A percentile compares a stretch with the other conserved stretches of the same genome.
Evolutionary conservation across 2,797 vertebrate species (phyloP).

Genomic region (Pseudochromis fuscus): DNA sequence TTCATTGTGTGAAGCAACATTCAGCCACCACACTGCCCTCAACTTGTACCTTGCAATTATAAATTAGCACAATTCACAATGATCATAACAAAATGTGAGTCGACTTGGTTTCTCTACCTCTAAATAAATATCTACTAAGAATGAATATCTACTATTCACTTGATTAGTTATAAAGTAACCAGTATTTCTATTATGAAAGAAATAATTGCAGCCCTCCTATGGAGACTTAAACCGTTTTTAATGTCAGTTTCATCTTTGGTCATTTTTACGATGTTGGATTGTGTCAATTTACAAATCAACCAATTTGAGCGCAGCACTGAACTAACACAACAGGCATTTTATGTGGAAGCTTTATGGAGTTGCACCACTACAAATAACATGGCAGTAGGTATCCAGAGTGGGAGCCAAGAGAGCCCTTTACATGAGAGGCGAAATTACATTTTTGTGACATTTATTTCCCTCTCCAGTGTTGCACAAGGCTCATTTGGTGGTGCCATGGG

Average conservation of each 20-base stretch:
- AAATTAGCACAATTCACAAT: no score
- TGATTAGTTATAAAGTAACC: neutral
- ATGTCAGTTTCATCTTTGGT: slow-evolving; percentile 23
- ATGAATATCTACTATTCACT: no score
- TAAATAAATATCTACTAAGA: no score
- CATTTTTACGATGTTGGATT: slow-evolving; percentile 26
- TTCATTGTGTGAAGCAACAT: no score
- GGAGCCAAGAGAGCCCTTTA: slow-evolving; percentile 78
- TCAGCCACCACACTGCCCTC: no score
- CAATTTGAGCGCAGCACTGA: slow-evolving; percentile 39
- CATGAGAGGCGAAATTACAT: slow-evolving; percentile 78
- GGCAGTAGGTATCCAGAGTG: slow-evolving; percentile 65
- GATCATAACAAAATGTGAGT: no score
- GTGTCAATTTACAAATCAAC: slow-evolving; percentile 37
- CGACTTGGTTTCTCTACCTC: no score
- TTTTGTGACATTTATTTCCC: slow-evolving; percentile 84
- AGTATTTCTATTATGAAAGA: neutral
- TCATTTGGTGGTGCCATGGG: slow-evolving; percentile 79
- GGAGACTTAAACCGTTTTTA: slow-evolving; percentile 3
- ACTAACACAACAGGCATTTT: slow-evolving; percentile 49
- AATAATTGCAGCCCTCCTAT: neutral
- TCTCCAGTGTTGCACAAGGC: slow-evolving; percentile 67
- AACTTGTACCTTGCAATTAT: no score
- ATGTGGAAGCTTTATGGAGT: slow-evolving; percentile 59
- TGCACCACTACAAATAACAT: slow-evolving; percentile 63